phyloP scores from a whole-genome alignment of 2,113 vertebrate species.

The Thunnus thynnus region DNA sequence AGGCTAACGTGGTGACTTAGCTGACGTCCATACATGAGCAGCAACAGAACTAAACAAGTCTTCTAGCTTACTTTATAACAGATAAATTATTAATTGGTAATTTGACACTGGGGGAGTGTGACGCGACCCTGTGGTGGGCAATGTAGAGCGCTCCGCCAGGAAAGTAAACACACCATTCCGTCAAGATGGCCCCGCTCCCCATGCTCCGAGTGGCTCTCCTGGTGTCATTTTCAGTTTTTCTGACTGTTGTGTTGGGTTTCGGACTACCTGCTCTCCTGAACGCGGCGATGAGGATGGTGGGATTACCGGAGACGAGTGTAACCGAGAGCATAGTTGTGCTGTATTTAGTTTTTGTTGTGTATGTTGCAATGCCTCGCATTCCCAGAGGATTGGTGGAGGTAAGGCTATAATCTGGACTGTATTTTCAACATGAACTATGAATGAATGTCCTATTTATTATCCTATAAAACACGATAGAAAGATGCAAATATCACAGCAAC shows the following conservation, averaged over 20 bases:
- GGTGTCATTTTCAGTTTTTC: constrained; percentile 74
- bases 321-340: constrained; percentile 82
- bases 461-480: too few relatives aligned
- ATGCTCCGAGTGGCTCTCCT: constrained; percentile 50
- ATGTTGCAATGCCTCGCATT: constrained; percentile 80
- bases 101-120: constrained; percentile 40
- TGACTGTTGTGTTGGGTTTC: constrained; percentile 84
- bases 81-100: background rate
- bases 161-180: constrained; percentile 56
- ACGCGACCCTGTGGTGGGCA: background rate
- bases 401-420: background rate
- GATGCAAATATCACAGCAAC: background rate
- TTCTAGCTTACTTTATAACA: too few relatives aligned
- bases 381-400: constrained; percentile 86
- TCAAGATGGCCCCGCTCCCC: constrained; percentile 76
- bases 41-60: too few relatives aligned
- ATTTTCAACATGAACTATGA: background rate
- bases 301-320: constrained; percentile 79
- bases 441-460: background rate
- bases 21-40: too few relatives aligned
- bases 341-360: constrained; percentile 82
- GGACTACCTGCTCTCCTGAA: constrained; percentile 81
- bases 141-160: background rate
- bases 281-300: constrained; percentile 60
- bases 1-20: too few relatives aligned